Evolutionary conservation across 1,140 invertebrate species (phyloP), one percentile per base, ranked within the genome.

Genomic region (Homarus americanus): DNA sequence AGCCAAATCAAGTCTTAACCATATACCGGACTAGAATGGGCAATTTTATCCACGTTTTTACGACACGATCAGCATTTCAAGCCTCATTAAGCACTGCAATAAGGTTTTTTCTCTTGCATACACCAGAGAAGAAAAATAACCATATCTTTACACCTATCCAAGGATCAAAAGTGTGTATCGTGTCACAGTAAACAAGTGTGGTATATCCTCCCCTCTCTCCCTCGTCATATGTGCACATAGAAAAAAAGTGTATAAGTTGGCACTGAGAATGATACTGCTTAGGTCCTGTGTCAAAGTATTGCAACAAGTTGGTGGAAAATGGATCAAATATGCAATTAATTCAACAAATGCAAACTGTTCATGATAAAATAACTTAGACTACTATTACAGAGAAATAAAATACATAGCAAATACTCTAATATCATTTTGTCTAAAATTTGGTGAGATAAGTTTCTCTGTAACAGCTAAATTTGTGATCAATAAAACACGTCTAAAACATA

Each of bases 21-120:
- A 90, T 83, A 82, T 40, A 78, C 69, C 36, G 69, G 88, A 90
- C 88, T 90, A 90, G 88, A 90, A 63, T 90, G 88, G 88, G 88
- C 79, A 83, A 90, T 90, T 90, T 90, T 44, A 53, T 90, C 63
- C 88, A 69, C 66, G 44, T 76, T 72, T 73, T 84, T 73, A 49
- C 28, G 53, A 86, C 66, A 53, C 20, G 44, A 82, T 63, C 41
- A 49, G 40, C 69, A 34, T 86, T 86, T 53, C 36, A 40, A 85
- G 69, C 66, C 66, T 49, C 34, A 63, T 2, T 49, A 49, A 73
- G 53, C 40, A 82, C 28, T 88, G 38, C 76, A 80, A 79, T 79
- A 87, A 69, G 86, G 53, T 66, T 40, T 66, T 82, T 76, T 66
- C 58, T 78, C 73, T 66, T 78, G 75, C 53, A 53, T 75, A 86